These are phyloP conservation scores for Cataglyphis albicans DNA, from an alignment of 2,888 invertebrate species.

Conservation along the genomic window DNA sequence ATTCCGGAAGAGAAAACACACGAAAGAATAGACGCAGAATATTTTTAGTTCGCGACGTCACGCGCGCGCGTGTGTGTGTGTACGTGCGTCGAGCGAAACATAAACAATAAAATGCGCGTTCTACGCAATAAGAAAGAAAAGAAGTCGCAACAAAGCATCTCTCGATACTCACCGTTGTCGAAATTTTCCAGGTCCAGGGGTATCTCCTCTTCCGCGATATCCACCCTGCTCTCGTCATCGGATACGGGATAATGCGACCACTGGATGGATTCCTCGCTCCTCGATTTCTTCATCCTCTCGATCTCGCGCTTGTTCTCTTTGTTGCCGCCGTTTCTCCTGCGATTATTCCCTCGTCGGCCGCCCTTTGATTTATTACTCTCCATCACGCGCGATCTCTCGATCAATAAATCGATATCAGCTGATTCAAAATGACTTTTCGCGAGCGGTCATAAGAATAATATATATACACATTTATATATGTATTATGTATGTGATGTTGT, in stretches of 20 bases:
- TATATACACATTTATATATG: background rate
- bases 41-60: background rate
- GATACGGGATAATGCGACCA: background rate
- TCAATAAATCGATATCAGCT: constrained; percentile 33
- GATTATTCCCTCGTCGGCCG: background rate
- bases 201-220: background rate
- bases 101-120: background rate
- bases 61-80: background rate
- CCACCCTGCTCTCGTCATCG: background rate
- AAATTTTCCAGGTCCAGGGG: constrained; percentile 12
- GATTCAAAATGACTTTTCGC: background rate
- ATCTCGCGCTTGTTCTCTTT: constrained; percentile 28
- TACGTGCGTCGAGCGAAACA: no score
- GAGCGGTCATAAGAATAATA: background rate
- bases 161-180: background rate
- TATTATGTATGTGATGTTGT: background rate
- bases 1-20: background rate
- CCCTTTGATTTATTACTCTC: constrained; percentile 1
- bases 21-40: background rate
- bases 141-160: background rate
- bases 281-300: background rate
- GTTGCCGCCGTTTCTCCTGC: background rate
- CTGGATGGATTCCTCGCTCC: background rate
- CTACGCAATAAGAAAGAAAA: background rate
- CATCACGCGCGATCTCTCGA: constrained; percentile 2